Evolutionary conservation across 2,888 invertebrate species (phyloP).

Genomic region (Drosophila recens): DNA sequence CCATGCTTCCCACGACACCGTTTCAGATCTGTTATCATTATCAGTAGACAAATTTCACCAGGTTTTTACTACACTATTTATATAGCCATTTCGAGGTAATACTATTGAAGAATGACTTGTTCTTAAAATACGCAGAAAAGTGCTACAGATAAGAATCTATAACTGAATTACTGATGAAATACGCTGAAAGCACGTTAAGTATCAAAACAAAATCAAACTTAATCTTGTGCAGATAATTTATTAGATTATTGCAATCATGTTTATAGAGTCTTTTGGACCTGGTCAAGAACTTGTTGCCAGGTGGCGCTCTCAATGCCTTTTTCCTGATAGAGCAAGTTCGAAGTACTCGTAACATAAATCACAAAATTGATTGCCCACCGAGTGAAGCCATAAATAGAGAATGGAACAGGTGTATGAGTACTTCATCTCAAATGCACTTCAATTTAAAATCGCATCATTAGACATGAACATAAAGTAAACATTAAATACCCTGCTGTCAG

Average conservation of each 20-base stretch:
- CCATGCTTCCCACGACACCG: slow-evolving; percentile 21
- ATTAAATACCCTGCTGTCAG: slow-evolving; percentile 6
- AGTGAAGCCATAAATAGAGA: slow-evolving; percentile 18
- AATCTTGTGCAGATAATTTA: slow-evolving; percentile 44
- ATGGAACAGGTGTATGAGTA: neutral
- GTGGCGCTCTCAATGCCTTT: slow-evolving; percentile 12
- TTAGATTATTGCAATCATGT: slow-evolving; percentile 41
- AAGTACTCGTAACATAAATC: slow-evolving; percentile 30
- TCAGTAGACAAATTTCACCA: slow-evolving; percentile 17
- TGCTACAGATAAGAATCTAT: slow-evolving; percentile 24
- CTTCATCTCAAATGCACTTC: slow-evolving; percentile 17
- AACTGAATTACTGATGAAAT: slow-evolving; percentile 26
- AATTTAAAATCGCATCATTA: slow-evolving; percentile 25
- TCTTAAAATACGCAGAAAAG: neutral
- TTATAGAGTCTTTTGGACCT: slow-evolving; percentile 12
- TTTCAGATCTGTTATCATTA: slow-evolving; percentile 4
- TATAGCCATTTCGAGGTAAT: neutral
- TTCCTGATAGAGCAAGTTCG: slow-evolving; percentile 17
- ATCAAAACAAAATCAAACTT: slow-evolving; percentile 36
- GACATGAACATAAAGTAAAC: neutral
- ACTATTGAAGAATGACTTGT: slow-evolving; percentile 11
- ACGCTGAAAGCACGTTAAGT: neutral
- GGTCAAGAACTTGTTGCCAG: slow-evolving; percentile 22
- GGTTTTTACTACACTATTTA: slow-evolving; percentile 1
- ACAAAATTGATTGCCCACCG: slow-evolving; percentile 7